Conservation (phyloP, 2,888 invertebrate species). For the Lobophora halterata region DNA sequence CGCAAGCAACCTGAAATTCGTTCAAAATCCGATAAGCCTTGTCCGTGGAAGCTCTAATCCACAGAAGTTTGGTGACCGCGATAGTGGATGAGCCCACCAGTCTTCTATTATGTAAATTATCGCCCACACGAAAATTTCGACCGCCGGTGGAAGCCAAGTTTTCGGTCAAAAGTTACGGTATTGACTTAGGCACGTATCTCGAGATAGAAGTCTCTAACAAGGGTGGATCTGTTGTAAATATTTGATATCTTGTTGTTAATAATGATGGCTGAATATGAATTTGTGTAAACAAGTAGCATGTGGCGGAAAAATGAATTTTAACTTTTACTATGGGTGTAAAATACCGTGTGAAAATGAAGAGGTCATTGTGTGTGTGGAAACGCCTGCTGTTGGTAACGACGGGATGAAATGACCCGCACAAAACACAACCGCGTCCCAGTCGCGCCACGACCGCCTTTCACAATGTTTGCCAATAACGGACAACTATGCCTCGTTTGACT, state of each 20-base stretch:
- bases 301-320: conserved; percentile 36
- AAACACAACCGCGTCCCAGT: conserved; percentile 50
- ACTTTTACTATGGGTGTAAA: conserved; percentile 45
- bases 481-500: conserved; percentile 25
- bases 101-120: conserved; percentile 80
- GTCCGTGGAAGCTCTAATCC: conserved; percentile 75
- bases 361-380: conserved; percentile 51
- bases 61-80: conserved; percentile 76
- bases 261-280: conserved; percentile 18
- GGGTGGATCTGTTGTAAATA: conserved; percentile 42
- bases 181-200: conserved; percentile 65
- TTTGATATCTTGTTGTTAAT: conserved; percentile 33
- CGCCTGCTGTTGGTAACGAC: conserved; percentile 63
- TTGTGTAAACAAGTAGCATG: conserved; percentile 17
- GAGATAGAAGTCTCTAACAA: conserved; percentile 51
- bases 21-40: conserved; percentile 77
- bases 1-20: conserved; percentile 75
- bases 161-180: conserved; percentile 67
- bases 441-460: conserved; percentile 28
- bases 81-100: conserved; percentile 73
- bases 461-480: conserved; percentile 42
- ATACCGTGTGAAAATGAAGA: conserved; percentile 59
- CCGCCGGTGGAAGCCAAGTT: conserved; percentile 69
- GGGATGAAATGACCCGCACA: conserved; percentile 58
- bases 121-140: conserved; percentile 72